phyloP scores from a whole-genome alignment of 2,888 invertebrate species.

The Cyrtodaria siliqua region DNA sequence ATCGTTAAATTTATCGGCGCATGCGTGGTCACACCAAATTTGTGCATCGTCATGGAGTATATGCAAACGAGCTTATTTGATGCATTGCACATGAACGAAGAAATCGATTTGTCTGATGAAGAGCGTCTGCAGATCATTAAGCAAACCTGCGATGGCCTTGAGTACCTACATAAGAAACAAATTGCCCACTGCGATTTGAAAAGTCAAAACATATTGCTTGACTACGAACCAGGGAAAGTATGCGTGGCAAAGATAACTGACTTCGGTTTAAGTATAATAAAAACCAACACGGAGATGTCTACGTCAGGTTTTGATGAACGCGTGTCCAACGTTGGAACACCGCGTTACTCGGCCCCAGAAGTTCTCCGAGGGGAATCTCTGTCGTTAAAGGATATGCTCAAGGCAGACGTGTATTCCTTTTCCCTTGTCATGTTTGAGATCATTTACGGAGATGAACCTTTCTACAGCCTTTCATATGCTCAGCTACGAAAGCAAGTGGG shows the following conservation, averaged over 20 bases:
- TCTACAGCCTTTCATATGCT: constrained; percentile 40
- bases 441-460: constrained; percentile 50
- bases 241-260: constrained; percentile 62
- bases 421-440: constrained; percentile 46
- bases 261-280: constrained; percentile 69
- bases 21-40: constrained; percentile 47
- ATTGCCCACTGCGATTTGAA: constrained; percentile 70
- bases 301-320: constrained; percentile 1
- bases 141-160: constrained; percentile 46
- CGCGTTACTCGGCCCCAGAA: constrained; percentile 61
- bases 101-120: constrained; percentile 48
- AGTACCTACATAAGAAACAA: constrained; percentile 54
- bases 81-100: constrained; percentile 42
- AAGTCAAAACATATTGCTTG: constrained; percentile 61
- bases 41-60: constrained; percentile 63
- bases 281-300: constrained; percentile 43
- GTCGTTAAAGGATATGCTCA: constrained; percentile 26
- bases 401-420: constrained; percentile 53
- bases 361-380: constrained; percentile 51
- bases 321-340: constrained; percentile 51
- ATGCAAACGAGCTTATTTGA: constrained; percentile 63
- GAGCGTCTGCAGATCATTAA: constrained; percentile 53
- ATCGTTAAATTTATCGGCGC: constrained; percentile 64
- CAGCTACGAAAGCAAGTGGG: constrained; percentile 60
- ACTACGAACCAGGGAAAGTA: constrained; percentile 14